phyloP scores from a whole-genome alignment of 2,797 vertebrate species.

The Falco cherrug region DNA sequence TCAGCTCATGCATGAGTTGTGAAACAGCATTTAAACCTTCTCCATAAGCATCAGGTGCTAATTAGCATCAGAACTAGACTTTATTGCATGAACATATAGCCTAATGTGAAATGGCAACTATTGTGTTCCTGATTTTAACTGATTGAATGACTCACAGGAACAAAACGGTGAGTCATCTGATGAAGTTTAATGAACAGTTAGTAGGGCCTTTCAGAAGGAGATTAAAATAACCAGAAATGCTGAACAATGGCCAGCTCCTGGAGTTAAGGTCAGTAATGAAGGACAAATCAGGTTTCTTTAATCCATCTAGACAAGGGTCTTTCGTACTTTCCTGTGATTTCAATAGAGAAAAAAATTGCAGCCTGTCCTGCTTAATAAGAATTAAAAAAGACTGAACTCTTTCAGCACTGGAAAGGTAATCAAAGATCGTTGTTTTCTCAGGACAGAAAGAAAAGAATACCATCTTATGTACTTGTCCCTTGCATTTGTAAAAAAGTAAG shows the following conservation, averaged over 20 bases:
- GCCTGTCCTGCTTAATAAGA: not conserved
- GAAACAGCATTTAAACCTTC: not conserved
- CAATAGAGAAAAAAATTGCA: not conserved
- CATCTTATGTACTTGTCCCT: not conserved
- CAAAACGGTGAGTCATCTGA: conserved; percentile 23
- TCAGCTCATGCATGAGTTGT: not conserved
- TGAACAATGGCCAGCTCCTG: conserved; percentile 39
- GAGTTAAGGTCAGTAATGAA: conserved; percentile 33
- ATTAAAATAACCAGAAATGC: conserved; percentile 26
- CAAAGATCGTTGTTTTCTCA: not conserved
- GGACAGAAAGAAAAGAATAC: not conserved
- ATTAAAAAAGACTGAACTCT: not conserved
- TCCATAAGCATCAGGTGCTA: not conserved
- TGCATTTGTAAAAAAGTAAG: not conserved
- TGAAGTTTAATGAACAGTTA: conserved; percentile 21
- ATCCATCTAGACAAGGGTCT: conserved; percentile 4
- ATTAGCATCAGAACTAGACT: not conserved
- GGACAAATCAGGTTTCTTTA: conserved; percentile 39
- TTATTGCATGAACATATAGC: not conserved
- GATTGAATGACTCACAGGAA: not conserved
- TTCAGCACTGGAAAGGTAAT: not conserved
- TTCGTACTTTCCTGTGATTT: conserved; percentile 1
- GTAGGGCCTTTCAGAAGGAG: conserved; percentile 8
- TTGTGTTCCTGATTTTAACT: not conserved
- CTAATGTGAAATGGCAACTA: conserved; percentile 1